phyloP scores from a whole-genome alignment of 2,888 invertebrate genomes.

The Plebejus argus region DNA sequence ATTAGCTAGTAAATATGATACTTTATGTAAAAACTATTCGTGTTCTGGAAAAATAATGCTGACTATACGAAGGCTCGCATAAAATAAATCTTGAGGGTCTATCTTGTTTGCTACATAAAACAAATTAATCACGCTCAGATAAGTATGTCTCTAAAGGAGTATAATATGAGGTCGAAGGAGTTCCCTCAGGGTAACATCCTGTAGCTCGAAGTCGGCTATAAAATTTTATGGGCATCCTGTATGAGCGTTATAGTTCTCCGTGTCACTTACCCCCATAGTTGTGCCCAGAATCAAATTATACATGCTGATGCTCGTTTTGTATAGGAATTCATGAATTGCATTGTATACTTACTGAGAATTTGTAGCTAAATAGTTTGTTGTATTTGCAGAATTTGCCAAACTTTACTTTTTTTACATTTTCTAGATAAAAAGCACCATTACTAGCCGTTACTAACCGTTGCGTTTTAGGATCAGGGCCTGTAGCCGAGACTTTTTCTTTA shows the following conservation, averaged over 20 bases:
- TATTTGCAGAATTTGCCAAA: neutral
- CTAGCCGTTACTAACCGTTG: no score
- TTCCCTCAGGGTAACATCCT: constrained; percentile 61
- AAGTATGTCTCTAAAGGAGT: constrained; percentile 62
- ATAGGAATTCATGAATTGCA: neutral
- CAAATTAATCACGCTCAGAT: constrained; percentile 74
- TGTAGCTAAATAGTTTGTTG: neutral
- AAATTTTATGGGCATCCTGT: constrained; percentile 74
- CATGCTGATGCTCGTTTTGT: constrained; percentile 1
- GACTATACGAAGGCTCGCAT: constrained; percentile 22
- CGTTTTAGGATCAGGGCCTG: no score
- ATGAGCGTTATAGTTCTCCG: constrained; percentile 70
- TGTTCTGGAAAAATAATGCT: constrained; percentile 24
- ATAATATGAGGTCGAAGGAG: constrained; percentile 57
- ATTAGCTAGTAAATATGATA: constrained; percentile 14
- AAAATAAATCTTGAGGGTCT: constrained; percentile 33
- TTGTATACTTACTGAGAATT: neutral
- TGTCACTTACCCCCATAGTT: constrained; percentile 65
- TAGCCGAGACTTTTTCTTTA: no score
- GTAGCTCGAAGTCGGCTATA: constrained; percentile 62
- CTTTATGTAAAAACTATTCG: constrained; percentile 20
- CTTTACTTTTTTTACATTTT: no score
- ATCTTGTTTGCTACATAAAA: constrained; percentile 51
- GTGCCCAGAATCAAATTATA: constrained; percentile 50
- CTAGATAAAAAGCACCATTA: no score